Evolutionary conservation across 2,797 vertebrate species (phyloP), one percentile per base, ranked within the genome.

Genomic region (Mormyrus proboscirostris): DNA sequence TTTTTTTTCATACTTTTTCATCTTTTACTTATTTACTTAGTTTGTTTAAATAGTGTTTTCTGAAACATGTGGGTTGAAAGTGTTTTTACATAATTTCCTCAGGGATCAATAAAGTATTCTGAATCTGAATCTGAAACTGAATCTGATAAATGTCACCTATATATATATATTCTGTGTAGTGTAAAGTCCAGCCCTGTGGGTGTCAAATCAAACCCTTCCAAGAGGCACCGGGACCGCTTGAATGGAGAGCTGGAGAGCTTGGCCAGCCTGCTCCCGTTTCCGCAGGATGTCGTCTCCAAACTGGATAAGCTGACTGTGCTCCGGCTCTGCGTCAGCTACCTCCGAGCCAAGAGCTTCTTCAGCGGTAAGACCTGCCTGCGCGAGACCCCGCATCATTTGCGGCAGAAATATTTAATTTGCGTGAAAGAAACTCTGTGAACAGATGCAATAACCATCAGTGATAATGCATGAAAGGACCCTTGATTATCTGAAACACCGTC

Each of bases 251-350:
- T 97, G 92, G 97, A 97, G 92, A 95, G 95, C 59, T 92, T 97
- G 94, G 96, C 97, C 2, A 95, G 94, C 92, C 95, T 97, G 51
- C 93, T 97, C 88, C 97, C 97, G 62, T 97, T 97, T 89, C 94
- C 96, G 25, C 96, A 96, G 90, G 97, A 97, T 89, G 95, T 97
- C 88, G 95, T 97, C 85, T 94, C 96, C 92, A 97, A 97, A 90
- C 88, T 97, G 94, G 97, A 97, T 94, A 97, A 97, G 91, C 94
- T 97, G 8, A 97, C 97, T 1, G 96, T 97, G 87, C 96, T 97
- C 7, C 93, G 97, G 91, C 96, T 97, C 88, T 97, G 97, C 0
- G 97, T 97, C 93, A 97, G 97, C 91, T 97, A 97, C 94, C 95
- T 97, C 89, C 93, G 96, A 93, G 95, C 95, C 91, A 97, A 97